A percentile compares a stretch with the other conserved stretches of the same genome.
Conservation (phyloP, 2,113 vertebrate species). For the Hyaena hyaena region DNA sequence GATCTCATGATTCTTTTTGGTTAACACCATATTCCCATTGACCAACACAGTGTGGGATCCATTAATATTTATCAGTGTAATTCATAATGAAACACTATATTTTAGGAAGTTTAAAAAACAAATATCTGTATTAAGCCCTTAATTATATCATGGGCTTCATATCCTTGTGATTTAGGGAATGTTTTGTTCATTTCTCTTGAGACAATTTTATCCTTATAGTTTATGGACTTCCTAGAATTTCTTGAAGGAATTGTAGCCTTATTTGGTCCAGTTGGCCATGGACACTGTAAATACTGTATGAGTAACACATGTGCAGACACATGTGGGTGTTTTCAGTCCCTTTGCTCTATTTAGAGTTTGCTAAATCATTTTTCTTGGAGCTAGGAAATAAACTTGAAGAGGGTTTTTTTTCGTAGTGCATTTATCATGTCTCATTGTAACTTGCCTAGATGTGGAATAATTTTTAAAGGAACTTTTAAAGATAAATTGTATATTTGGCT, state of each 20-base stretch:
- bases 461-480: conserved; percentile 7
- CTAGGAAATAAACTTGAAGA: conserved; percentile 33
- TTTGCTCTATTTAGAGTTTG: conserved; percentile 29
- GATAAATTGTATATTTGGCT: not conserved
- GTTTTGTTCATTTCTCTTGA: conserved; percentile 57
- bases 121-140: not conserved
- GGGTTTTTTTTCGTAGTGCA: not conserved
- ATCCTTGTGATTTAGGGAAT: conserved; percentile 24
- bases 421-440: conserved; percentile 27
- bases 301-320: not conserved
- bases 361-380: conserved; percentile 60
- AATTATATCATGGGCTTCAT: not conserved
- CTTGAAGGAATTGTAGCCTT: not conserved
- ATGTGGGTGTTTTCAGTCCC: conserved; percentile 27
- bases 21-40: not conserved
- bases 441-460: not conserved
- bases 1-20: not conserved
- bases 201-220: conserved; percentile 29
- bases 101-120: not conserved
- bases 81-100: not conserved
- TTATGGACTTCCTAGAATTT: conserved; percentile 64
- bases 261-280: not conserved
- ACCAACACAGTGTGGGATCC: not conserved
- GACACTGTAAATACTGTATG: not conserved
- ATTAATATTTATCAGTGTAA: not conserved